A percentile compares a stretch with the other conserved stretches of the same genome.
Evolutionary conservation across 1,140 invertebrate genomes (phyloP).

Genomic region (Drosophila orena): DNA sequence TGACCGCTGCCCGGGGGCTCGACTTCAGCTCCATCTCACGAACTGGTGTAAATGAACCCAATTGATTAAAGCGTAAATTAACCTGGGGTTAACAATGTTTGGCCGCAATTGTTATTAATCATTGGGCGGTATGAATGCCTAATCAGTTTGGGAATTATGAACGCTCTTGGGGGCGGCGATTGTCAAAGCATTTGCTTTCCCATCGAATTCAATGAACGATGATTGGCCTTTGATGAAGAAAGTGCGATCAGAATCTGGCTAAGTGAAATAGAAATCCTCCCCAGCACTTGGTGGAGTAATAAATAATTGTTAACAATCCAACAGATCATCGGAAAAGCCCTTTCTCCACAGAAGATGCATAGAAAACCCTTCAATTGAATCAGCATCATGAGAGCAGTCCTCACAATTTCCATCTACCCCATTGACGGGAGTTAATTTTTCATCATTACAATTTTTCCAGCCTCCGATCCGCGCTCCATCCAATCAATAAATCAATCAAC

Average conservation of each 20-base stretch:
- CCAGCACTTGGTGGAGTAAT: constrained; percentile 47
- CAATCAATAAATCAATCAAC: constrained; percentile 79
- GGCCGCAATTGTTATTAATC: constrained; percentile 79
- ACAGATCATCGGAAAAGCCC: constrained; percentile 39
- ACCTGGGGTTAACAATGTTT: constrained; percentile 82
- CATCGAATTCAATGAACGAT: constrained; percentile 80
- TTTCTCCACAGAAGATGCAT: constrained; percentile 32
- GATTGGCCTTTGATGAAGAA: constrained; percentile 66
- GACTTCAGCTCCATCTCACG: constrained; percentile 21
- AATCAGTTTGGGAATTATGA: constrained; percentile 78
- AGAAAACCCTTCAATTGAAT: constrained; percentile 48
- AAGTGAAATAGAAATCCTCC: constrained; percentile 16
- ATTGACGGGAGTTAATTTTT: constrained; percentile 82
- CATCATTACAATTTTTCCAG: constrained; percentile 74
- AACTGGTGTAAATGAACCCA: constrained; percentile 80
- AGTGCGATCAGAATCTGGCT: constrained; percentile 57
- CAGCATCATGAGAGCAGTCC: constrained; percentile 27
- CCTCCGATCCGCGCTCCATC: constrained; percentile 30
- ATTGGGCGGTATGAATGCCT: constrained; percentile 78
- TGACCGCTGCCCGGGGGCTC: constrained; percentile 58
- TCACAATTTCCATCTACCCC: constrained; percentile 38
- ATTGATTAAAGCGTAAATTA: constrained; percentile 84
- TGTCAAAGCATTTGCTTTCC: constrained; percentile 70
- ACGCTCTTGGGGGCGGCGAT: constrained; percentile 62
- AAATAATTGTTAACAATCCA: constrained; percentile 67